Evolutionary conservation across 2,888 invertebrate genomes (phyloP).

Genomic region (Linnaemya tessellans): DNA sequence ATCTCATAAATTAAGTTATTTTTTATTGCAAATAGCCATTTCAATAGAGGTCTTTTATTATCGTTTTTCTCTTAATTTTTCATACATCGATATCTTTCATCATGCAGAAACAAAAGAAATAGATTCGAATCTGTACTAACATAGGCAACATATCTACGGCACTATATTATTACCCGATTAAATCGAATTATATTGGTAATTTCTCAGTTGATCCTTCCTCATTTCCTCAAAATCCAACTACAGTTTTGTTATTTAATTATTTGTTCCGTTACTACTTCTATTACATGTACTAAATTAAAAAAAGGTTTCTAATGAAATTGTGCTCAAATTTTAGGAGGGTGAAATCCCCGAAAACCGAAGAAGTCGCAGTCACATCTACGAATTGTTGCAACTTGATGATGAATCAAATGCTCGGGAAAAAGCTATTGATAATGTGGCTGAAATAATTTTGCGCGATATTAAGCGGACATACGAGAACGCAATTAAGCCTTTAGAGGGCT

Average conservation of each 20-base stretch:
- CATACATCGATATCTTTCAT: conserved; percentile 57
- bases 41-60: conserved; percentile 59
- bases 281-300: not conserved
- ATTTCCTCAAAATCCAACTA: conserved; percentile 57
- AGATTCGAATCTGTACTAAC: conserved; percentile 61
- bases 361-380: conserved; percentile 90
- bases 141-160: conserved; percentile 63
- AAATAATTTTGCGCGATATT: conserved; percentile 91
- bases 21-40: conserved; percentile 68
- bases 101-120: conserved; percentile 55
- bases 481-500: conserved; percentile 94
- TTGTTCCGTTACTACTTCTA: conserved; percentile 36
- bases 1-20: conserved; percentile 65
- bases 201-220: conserved; percentile 55
- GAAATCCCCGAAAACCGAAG: conserved; percentile 91
- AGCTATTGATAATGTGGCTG: conserved; percentile 89
- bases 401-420: conserved; percentile 89
- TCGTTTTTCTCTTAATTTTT: conserved; percentile 46
- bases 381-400: conserved; percentile 91
- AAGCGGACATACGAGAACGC: conserved; percentile 93
- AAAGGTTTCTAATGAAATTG: not conserved
- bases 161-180: conserved; percentile 58
- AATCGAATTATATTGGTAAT: conserved; percentile 56
- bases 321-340: conserved; percentile 84
- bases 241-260: conserved; percentile 46